These are phyloP conservation scores for Cuniculus paca DNA, from an alignment of 2,797 vertebrate species.

Conservation along the genomic window DNA sequence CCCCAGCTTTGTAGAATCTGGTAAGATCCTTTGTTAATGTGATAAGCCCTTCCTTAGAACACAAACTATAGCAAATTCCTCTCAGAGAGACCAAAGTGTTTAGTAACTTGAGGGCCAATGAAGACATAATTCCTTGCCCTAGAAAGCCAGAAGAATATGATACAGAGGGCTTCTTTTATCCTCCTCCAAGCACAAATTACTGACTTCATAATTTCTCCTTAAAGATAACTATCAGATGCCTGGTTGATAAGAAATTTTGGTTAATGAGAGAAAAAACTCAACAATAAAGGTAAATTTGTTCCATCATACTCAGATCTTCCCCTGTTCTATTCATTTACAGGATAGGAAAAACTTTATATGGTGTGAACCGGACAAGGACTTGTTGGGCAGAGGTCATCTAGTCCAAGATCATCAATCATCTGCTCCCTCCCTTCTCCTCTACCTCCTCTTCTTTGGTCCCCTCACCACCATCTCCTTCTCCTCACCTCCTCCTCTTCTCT, in stretches of 20 bases:
- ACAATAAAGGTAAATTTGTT: neutral
- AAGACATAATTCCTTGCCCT: neutral
- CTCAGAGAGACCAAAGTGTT: neutral
- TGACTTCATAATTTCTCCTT: neutral
- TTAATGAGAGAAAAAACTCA: neutral
- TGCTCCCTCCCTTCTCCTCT: neutral
- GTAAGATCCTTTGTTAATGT: neutral
- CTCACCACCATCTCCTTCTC: neutral
- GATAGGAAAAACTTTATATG: neutral
- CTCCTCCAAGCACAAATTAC: neutral
- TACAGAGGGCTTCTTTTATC: too few species aligned
- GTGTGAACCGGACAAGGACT: neutral
- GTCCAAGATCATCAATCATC: neutral
- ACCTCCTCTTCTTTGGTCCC: neutral
- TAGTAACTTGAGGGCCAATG: neutral
- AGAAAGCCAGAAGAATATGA: neutral
- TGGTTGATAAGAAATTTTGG: neutral
- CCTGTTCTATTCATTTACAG: neutral
- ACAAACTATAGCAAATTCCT: neutral
- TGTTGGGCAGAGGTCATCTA: neutral
- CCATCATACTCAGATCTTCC: neutral
- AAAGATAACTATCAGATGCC: neutral
- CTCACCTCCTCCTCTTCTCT: neutral
- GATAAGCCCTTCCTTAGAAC: neutral
- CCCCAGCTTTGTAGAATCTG: neutral